A percentile compares a stretch with the other conserved stretches of the same genome.
These are phyloP conservation scores for Spilogale gracilis DNA, from an alignment of 2,113 vertebrate species.

Conservation along the genomic window DNA sequence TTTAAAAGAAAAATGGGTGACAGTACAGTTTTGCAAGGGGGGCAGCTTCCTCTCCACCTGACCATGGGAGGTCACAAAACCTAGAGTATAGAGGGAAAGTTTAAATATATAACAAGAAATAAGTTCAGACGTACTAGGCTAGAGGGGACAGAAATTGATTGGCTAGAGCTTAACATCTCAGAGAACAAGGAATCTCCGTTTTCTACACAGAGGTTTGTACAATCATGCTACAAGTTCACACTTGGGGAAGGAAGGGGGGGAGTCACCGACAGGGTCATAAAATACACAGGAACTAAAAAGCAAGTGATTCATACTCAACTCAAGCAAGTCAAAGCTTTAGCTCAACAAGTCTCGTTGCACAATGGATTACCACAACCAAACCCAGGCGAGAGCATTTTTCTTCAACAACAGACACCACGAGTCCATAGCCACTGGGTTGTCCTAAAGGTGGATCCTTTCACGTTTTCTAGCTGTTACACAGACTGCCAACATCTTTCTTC, in stretches of 20 bases:
- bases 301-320: slow-evolving; percentile 78
- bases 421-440: slow-evolving; percentile 72
- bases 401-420: slow-evolving; percentile 73
- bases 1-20: slow-evolving; percentile 78
- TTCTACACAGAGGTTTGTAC: slow-evolving; percentile 85
- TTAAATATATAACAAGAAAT: slow-evolving; percentile 80
- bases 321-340: slow-evolving; percentile 79
- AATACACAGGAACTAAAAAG: slow-evolving; percentile 85
- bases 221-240: slow-evolving; percentile 91
- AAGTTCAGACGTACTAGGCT: slow-evolving; percentile 69
- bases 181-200: slow-evolving; percentile 83
- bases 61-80: slow-evolving; percentile 81
- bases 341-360: slow-evolving; percentile 80
- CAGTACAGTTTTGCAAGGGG: slow-evolving; percentile 81
- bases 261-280: slow-evolving; percentile 67
- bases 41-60: slow-evolving; percentile 81
- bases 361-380: slow-evolving; percentile 78
- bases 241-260: slow-evolving; percentile 65
- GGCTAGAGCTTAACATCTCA: slow-evolving; percentile 87
- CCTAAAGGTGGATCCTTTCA: slow-evolving; percentile 53
- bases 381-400: slow-evolving; percentile 75
- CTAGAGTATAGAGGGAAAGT: slow-evolving; percentile 78
- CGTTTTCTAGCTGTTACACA: slow-evolving; percentile 74
- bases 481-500: slow-evolving; percentile 56
- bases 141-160: slow-evolving; percentile 76